Evolutionary conservation across 2,888 invertebrate genomes (phyloP).

Genomic region (Apotomis capreana): DNA sequence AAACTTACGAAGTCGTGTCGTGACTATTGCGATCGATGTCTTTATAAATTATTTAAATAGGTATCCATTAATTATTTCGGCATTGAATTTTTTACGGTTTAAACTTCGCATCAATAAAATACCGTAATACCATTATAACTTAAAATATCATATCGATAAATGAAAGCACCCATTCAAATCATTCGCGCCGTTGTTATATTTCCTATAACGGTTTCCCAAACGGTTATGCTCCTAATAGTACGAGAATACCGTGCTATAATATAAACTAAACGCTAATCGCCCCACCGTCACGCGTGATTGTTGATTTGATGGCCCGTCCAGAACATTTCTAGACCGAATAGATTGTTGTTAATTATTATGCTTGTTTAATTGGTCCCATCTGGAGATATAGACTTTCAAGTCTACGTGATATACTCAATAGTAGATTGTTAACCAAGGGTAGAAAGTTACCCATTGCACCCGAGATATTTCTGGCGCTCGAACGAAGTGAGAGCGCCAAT

Average conservation of each 20-base stretch:
- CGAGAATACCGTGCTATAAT: constrained; percentile 18
- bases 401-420: not conserved
- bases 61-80: too few relatives aligned
- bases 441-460: too few relatives aligned
- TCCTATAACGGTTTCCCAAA: constrained; percentile 29
- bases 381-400: not conserved
- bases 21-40: too few relatives aligned
- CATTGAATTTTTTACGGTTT: too few relatives aligned
- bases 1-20: too few relatives aligned
- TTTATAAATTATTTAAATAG: too few relatives aligned
- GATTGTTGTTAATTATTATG: constrained; percentile 38
- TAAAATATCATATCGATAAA: not conserved
- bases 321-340: constrained; percentile 39
- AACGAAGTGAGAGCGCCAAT: too few relatives aligned
- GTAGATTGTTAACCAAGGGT: too few relatives aligned
- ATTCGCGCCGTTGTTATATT: constrained; percentile 2
- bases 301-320: constrained; percentile 36
- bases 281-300: constrained; percentile 40
- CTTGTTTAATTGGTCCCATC: constrained; percentile 28
- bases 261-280: constrained; percentile 36
- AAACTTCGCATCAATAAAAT: too few relatives aligned
- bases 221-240: constrained; percentile 31
- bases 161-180: not conserved
- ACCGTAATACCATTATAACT: too few relatives aligned
- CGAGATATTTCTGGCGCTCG: too few relatives aligned